Evolutionary conservation across 30 jellyfish, hydroid and myxozoan genomes (phyloP).

Genomic region (Aurelia aurita complex sp. Pacific): DNA sequence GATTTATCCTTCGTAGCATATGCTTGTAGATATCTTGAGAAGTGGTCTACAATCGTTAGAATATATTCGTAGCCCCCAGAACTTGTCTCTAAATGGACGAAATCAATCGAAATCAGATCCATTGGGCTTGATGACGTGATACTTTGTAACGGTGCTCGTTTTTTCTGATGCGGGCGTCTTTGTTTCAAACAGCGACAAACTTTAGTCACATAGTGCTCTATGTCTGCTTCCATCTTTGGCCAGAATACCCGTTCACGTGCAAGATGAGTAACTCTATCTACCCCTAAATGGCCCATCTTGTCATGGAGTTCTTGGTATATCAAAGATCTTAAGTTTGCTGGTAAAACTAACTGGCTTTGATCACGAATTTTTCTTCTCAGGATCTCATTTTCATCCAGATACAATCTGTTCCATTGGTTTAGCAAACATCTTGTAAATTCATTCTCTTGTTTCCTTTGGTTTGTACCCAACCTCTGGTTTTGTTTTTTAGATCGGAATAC

Average conservation of each 20-base stretch:
- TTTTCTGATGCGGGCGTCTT: no score
- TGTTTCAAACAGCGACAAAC: no score
- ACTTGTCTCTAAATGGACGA: slow-evolving; percentile 36
- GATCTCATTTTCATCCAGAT: slow-evolving; percentile 27
- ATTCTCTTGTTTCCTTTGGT: slow-evolving; percentile 11
- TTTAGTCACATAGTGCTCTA: no score
- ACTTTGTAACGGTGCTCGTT: slow-evolving; percentile 55
- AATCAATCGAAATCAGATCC: slow-evolving; percentile 49
- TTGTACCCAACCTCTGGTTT: slow-evolving; percentile 3
- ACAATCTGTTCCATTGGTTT: slow-evolving; percentile 16
- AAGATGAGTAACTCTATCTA: no score
- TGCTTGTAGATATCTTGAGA: slow-evolving; percentile 42
- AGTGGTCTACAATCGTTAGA: slow-evolving; percentile 62
- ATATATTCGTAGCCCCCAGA: slow-evolving; percentile 61
- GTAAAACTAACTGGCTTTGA: slow-evolving; percentile 20
- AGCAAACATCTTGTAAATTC: slow-evolving; percentile 13
- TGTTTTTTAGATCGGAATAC: neutral
- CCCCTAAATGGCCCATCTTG: no score
- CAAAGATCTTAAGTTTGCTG: neutral
- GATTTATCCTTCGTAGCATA: slow-evolving; percentile 47
- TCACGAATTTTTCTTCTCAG: slow-evolving; percentile 13
- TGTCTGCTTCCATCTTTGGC: no score
- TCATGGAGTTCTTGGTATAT: no score
- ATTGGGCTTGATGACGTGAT: slow-evolving; percentile 26
- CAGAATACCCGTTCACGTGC: no score